These are phyloP conservation scores for Anableps anableps DNA, from an alignment of 2,797 vertebrate genomes.

Conservation along the genomic window DNA sequence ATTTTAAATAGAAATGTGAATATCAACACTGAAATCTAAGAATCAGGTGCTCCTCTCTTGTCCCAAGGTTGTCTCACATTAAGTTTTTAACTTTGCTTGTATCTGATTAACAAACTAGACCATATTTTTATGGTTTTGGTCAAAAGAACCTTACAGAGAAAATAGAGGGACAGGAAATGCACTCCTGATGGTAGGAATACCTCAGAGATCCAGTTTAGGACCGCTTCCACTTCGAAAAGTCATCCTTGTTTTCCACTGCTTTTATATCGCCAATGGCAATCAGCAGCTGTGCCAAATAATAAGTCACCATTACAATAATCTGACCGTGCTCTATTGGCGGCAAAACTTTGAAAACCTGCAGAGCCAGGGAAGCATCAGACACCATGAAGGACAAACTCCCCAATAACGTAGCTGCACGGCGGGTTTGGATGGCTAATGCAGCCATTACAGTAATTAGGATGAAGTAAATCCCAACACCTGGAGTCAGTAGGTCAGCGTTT, in stretches of 20 bases:
- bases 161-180: neutral
- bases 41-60: neutral
- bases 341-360: slow-evolving; percentile 77
- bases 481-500: slow-evolving; percentile 61
- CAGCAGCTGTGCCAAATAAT: slow-evolving; percentile 87
- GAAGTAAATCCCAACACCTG: slow-evolving; percentile 75
- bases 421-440: slow-evolving; percentile 71
- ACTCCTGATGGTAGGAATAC: slow-evolving; percentile 5
- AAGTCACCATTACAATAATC: slow-evolving; percentile 83
- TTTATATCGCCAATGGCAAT: slow-evolving; percentile 82
- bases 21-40: neutral
- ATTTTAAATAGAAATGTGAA: neutral
- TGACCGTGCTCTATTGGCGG: slow-evolving; percentile 55
- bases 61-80: neutral
- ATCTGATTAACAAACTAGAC: neutral
- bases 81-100: neutral
- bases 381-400: slow-evolving; percentile 82
- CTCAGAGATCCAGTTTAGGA: slow-evolving; percentile 52
- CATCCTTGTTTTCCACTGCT: slow-evolving; percentile 56
- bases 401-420: slow-evolving; percentile 41
- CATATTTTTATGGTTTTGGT: neutral
- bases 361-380: slow-evolving; percentile 83
- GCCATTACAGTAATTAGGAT: slow-evolving; percentile 77
- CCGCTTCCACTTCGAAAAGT: slow-evolving; percentile 79
- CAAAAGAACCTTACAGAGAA: neutral